Evolutionary conservation across 2,797 vertebrate species (phyloP).

Genomic region (Glyptemys insculpta): DNA sequence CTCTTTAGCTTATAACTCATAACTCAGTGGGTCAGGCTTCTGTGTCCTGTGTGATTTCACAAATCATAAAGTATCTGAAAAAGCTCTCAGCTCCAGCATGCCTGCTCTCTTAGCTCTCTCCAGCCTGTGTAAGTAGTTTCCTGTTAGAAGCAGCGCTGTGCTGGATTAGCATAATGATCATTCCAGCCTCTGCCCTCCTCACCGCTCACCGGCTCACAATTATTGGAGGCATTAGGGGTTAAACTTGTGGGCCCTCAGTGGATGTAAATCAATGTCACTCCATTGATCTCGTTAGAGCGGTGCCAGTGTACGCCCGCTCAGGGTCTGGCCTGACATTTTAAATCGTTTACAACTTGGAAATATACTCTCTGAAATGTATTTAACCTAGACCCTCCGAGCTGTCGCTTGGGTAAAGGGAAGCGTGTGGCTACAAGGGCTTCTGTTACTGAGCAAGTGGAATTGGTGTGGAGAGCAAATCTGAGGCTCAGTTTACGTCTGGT

Average conservation of each 20-base stretch:
- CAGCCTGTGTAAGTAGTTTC: neutral
- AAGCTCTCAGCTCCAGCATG: neutral
- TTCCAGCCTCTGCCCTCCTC: neutral
- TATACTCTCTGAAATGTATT: neutral
- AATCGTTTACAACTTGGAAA: neutral
- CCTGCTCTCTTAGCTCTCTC: neutral
- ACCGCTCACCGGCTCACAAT: neutral
- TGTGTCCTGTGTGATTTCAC: neutral
- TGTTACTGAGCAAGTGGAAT: neutral
- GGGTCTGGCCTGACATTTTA: neutral
- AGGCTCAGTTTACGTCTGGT: neutral
- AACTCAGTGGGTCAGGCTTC: neutral
- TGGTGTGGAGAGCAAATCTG: neutral
- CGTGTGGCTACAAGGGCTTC: neutral
- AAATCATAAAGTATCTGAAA: neutral
- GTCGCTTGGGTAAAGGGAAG: neutral
- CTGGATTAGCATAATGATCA: no score
- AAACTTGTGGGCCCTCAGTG: neutral
- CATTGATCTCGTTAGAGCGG: neutral
- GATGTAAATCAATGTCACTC: neutral
- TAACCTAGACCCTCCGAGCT: neutral
- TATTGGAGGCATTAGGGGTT: neutral
- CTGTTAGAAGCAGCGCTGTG: neutral
- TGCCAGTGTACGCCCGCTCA: neutral
- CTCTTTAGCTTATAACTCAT: neutral